These are phyloP conservation scores for Butastur rufipennis DNA, from an alignment of 2,113 vertebrate species.

Conservation along the genomic window DNA sequence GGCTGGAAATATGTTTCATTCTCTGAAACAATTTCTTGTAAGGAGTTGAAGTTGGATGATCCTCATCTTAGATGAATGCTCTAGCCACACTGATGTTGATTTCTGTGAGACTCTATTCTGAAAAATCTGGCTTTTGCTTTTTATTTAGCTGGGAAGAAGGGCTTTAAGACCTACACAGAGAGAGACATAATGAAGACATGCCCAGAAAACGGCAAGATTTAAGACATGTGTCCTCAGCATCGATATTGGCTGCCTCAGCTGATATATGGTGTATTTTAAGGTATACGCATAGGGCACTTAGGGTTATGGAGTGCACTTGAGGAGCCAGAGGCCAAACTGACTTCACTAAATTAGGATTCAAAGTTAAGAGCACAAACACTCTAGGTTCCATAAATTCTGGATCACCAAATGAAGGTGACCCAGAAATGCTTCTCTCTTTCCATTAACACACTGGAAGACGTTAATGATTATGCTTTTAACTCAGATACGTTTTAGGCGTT, in stretches of 20 bases:
- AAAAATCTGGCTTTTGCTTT: background rate
- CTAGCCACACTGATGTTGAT: background rate
- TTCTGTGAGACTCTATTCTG: background rate
- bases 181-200: background rate
- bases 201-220: background rate
- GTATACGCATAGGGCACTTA: background rate
- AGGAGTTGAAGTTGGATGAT: background rate
- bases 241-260: background rate
- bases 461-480: background rate
- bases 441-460: background rate
- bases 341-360: background rate
- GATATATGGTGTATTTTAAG: background rate
- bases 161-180: background rate
- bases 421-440: background rate
- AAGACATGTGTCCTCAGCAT: background rate
- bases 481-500: background rate
- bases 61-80: background rate
- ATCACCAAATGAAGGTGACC: background rate
- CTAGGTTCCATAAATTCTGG: background rate
- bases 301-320: background rate
- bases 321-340: background rate
- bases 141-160: background rate
- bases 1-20: background rate
- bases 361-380: background rate
- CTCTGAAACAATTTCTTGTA: background rate